Evolutionary conservation across 2,113 vertebrate genomes (phyloP).

Genomic region (Ptilonorhynchus violaceus): DNA sequence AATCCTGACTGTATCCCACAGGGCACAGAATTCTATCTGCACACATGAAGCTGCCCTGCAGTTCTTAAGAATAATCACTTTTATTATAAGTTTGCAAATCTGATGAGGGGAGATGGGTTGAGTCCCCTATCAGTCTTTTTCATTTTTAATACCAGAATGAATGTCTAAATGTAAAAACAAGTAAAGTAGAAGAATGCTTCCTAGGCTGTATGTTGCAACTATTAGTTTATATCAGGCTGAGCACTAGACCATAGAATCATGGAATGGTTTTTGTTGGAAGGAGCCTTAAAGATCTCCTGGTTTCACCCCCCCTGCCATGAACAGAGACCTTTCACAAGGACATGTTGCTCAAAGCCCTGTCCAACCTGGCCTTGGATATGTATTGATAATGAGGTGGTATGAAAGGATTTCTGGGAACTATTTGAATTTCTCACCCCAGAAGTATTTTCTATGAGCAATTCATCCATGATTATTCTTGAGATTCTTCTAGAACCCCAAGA

Average conservation of each 20-base stretch:
- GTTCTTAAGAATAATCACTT: not conserved
- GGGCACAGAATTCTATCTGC: not conserved
- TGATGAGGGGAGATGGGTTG: not conserved
- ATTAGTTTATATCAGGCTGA: not conserved
- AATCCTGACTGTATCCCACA: not conserved
- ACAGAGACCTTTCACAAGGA: not conserved
- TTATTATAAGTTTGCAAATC: not conserved
- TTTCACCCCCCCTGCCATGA: not conserved
- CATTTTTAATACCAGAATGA: not conserved
- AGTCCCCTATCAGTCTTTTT: not conserved
- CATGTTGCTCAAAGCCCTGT: not conserved
- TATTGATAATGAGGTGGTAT: not conserved
- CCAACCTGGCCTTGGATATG: not conserved
- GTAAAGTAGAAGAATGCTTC: not conserved
- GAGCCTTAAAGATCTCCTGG: not conserved
- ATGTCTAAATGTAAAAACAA: not conserved
- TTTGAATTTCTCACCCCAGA: not conserved
- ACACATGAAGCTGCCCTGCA: not conserved
- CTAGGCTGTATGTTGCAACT: not conserved
- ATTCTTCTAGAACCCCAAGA: not conserved
- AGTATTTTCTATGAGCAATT: not conserved
- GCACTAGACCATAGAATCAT: rapidly evolving
- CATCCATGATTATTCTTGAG: not conserved
- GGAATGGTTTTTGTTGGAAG: not conserved
- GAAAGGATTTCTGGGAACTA: not conserved